Percentiles rank a stretch among this genome's conserved stretches.
Conservation (phyloP, 2,113 vertebrate genomes). For the Morphnarchus princeps region DNA sequence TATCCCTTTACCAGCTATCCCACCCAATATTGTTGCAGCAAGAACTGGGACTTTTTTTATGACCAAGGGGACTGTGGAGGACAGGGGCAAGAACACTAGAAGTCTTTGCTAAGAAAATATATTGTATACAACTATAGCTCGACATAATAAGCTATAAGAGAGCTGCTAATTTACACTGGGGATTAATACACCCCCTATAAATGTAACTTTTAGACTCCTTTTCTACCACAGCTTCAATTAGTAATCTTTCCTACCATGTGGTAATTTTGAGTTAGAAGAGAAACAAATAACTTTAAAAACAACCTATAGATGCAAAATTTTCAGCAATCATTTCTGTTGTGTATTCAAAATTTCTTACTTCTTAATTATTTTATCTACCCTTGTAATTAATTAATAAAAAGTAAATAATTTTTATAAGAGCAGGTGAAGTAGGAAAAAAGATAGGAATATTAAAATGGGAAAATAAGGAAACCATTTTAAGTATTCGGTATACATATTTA, state of each 20-base stretch:
- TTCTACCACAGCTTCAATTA: not conserved
- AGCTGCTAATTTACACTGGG: not conserved
- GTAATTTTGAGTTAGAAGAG: not conserved
- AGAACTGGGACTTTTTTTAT: not conserved
- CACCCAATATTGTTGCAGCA: not conserved
- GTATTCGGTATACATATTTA: not conserved
- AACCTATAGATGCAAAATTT: not conserved
- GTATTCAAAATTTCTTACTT: not conserved
- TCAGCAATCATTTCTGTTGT: not conserved
- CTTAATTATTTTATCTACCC: not conserved
- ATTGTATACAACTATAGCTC: not conserved
- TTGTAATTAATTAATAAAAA: not conserved
- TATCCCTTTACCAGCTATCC: not conserved
- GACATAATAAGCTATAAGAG: not conserved
- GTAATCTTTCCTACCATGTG: not conserved
- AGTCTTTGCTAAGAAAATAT: not conserved
- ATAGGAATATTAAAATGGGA: not conserved
- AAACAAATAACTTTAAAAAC: not conserved
- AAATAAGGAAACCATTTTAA: not conserved
- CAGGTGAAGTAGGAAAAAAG: not conserved
- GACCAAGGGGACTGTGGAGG: not conserved
- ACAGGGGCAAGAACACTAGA: not conserved
- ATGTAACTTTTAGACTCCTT: not conserved
- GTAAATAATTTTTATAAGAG: not conserved
- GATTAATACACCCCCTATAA: not conserved